Conservation (phyloP, 2,888 invertebrate species). For the Lacanobia oleracea region DNA sequence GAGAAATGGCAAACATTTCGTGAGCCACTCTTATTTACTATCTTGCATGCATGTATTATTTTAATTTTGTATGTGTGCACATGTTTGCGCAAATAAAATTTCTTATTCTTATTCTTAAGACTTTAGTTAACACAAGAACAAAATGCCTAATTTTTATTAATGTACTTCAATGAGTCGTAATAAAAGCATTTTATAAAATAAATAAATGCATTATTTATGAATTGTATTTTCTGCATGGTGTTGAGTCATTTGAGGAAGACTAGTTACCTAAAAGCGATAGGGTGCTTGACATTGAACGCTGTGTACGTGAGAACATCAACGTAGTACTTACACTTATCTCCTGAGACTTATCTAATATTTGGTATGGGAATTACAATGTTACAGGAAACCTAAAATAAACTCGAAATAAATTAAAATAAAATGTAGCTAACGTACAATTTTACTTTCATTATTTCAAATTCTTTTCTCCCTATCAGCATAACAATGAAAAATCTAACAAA, state of each 20-base stretch:
- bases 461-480: constrained; percentile 27
- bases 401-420: background rate
- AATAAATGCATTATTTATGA: too few species aligned
- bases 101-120: too few species aligned
- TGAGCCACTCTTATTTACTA: too few species aligned
- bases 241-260: constrained; percentile 39
- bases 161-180: too few species aligned
- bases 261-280: background rate
- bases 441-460: background rate
- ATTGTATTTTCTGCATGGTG: background rate
- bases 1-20: too few species aligned
- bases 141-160: too few species aligned
- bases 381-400: background rate
- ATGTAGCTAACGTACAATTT: background rate
- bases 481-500: constrained; percentile 54
- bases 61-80: too few species aligned
- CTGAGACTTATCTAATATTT: constrained; percentile 12
- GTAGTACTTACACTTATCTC: constrained; percentile 11
- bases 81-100: too few species aligned
- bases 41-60: too few species aligned
- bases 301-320: constrained; percentile 51
- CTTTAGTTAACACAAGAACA: too few species aligned
- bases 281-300: constrained; percentile 7
- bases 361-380: background rate
- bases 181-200: too few species aligned